These are phyloP conservation scores for Cavia porcellus DNA, from an alignment of 2,113 vertebrate species.

Conservation along the genomic window DNA sequence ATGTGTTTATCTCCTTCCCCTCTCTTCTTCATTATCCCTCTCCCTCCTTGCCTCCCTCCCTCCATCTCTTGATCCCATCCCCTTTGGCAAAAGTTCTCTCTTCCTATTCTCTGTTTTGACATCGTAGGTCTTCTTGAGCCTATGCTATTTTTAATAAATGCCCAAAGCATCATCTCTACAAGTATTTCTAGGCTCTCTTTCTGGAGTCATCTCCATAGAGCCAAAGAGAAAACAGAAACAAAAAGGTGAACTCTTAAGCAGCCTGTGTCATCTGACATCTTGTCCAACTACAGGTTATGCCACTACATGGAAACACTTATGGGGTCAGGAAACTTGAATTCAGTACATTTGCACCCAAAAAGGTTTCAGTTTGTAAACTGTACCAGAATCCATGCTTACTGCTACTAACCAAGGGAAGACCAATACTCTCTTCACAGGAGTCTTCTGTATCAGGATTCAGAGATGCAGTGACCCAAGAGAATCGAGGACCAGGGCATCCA, in stretches of 20 bases:
- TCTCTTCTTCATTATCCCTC: not conserved
- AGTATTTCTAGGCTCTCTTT: not conserved
- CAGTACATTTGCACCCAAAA: no score
- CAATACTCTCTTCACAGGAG: rapidly evolving
- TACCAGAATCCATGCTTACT: not conserved
- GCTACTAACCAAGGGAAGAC: not conserved
- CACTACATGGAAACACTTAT: rapidly evolving
- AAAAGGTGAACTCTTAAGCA: no score
- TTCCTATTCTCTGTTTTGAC: not conserved
- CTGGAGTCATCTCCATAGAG: not conserved
- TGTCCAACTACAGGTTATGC: no score
- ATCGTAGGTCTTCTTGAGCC: not conserved
- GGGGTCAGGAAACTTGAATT: not conserved
- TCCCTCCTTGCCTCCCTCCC: not conserved
- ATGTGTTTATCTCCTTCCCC: not conserved
- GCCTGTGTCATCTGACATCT: rapidly evolving
- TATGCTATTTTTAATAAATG: not conserved
- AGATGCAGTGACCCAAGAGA: not conserved
- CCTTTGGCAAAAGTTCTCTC: not conserved
- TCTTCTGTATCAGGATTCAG: no score
- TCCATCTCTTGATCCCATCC: not conserved
- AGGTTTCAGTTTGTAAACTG: not conserved
- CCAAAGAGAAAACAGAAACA: not conserved
- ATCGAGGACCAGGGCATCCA: not conserved
- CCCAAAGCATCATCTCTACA: not conserved